Conservation (phyloP, 2,888 invertebrate genomes). For the Latheticus oryzae region DNA sequence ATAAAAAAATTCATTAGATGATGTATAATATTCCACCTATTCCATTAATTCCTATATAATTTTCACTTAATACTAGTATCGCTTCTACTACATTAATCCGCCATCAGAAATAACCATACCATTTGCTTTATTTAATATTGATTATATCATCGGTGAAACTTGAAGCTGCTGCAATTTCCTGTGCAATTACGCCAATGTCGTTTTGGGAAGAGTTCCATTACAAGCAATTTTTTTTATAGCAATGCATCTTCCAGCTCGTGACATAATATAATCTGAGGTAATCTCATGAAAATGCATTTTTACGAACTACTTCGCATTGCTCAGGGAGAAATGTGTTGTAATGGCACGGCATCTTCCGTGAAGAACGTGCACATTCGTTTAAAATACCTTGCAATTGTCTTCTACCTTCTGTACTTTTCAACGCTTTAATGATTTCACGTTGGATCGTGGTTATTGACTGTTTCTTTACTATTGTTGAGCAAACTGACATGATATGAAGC, state of each 20-base stretch:
- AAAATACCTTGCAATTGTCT: slow-evolving; percentile 5
- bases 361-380: slow-evolving; percentile 1
- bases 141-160: slow-evolving; percentile 5
- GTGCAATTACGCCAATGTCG: slow-evolving; percentile 8
- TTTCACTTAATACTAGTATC: slow-evolving; percentile 8
- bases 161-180: slow-evolving; percentile 13
- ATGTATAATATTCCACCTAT: slow-evolving; percentile 11
- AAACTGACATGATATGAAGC: slow-evolving; percentile 19
- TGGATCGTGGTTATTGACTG: slow-evolving; percentile 20
- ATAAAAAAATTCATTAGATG: not conserved
- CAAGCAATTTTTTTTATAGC: slow-evolving; percentile 4
- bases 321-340: slow-evolving; percentile 11
- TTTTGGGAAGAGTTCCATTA: slow-evolving; percentile 6
- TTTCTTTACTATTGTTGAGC: slow-evolving; percentile 12
- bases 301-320: slow-evolving; percentile 3
- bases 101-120: not conserved
- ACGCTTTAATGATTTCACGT: slow-evolving; percentile 16
- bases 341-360: slow-evolving; percentile 2
- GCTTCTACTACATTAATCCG: slow-evolving; percentile 14
- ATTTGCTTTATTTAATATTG: not conserved
- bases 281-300: slow-evolving; percentile 26
- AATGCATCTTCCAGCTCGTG: slow-evolving; percentile 14
- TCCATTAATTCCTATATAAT: slow-evolving; percentile 19
- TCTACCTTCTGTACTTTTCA: slow-evolving; percentile 2
- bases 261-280: slow-evolving; percentile 7